Conservation (phyloP, 2,888 invertebrate species). For the Tipula helvola region DNA sequence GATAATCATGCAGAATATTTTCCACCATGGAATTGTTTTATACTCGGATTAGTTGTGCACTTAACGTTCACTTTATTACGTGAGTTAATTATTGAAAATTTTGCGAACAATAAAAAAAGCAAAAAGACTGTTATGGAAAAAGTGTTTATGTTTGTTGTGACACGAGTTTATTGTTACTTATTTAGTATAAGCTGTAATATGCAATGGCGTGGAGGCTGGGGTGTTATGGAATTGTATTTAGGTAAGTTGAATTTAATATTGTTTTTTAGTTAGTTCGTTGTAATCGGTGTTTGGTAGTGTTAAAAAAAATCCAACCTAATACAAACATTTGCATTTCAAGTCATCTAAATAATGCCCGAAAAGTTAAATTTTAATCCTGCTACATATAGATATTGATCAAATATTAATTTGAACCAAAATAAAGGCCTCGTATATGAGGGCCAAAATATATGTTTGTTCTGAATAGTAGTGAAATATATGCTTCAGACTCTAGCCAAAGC, state of each 20-base stretch:
- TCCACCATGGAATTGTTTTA: constrained; percentile 34
- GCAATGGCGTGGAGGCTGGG: constrained; percentile 33
- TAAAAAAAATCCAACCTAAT: no score
- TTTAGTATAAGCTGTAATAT: constrained; percentile 39
- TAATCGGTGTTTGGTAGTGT: no score
- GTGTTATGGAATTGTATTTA: constrained; percentile 14
- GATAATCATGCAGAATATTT: constrained; percentile 36
- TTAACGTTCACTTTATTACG: constrained; percentile 43
- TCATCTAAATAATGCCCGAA: no score
- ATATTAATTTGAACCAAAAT: no score
- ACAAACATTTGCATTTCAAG: no score
- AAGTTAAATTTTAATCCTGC: no score
- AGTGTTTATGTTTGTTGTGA: constrained; percentile 12
- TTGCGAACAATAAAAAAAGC: constrained; percentile 16
- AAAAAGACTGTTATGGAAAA: constrained; percentile 13
- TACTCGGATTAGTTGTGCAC: constrained; percentile 42
- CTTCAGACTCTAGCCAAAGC: no score
- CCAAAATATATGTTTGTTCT: no score
- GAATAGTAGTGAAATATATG: no score
- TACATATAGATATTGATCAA: no score
- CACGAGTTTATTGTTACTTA: constrained; percentile 34
- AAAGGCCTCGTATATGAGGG: no score
- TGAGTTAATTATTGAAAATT: constrained; percentile 26
- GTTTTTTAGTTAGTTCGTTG: no score
- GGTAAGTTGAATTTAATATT: constrained; percentile 14